Percentiles rank a stretch among this genome's conserved stretches.
These are phyloP conservation scores for Lepus timidus DNA, from an alignment of 2,113 vertebrate genomes.

Conservation along the genomic window DNA sequence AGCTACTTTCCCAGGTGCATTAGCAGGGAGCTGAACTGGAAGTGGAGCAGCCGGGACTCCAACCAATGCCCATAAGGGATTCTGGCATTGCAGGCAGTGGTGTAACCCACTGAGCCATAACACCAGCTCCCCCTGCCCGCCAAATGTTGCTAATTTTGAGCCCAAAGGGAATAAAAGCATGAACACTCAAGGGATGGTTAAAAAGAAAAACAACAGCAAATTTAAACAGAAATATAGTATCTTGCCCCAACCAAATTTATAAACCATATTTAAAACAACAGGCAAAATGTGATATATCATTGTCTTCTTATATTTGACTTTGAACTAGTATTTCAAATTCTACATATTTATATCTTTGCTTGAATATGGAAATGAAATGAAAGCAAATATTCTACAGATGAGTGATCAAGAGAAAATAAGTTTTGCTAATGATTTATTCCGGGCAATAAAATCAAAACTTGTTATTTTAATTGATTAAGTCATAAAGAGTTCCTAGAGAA, in stretches of 20 bases:
- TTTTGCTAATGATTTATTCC: conserved; percentile 78
- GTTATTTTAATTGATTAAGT: conserved; percentile 85
- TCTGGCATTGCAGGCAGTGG: no score
- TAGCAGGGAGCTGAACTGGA: no score
- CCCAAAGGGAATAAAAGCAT: conserved; percentile 71
- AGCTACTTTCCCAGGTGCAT: no score
- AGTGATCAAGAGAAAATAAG: conserved; percentile 70
- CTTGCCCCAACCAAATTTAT: conserved; percentile 60
- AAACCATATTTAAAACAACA: conserved; percentile 50
- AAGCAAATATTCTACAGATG: background rate
- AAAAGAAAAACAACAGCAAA: conserved; percentile 68
- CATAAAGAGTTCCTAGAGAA: conserved; percentile 80
- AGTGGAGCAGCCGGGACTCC: no score
- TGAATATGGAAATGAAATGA: conserved; percentile 53
- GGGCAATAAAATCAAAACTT: conserved; percentile 78
- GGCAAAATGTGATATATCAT: background rate
- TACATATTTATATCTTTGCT: background rate
- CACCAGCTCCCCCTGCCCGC: no score
- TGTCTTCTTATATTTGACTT: conserved; percentile 56
- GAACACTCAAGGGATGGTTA: conserved; percentile 49
- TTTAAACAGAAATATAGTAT: conserved; percentile 65
- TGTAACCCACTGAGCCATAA: no score
- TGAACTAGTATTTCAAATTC: conserved; percentile 57
- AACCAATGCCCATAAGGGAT: no score
- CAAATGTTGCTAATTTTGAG: conserved; percentile 64